phyloP scores from a whole-genome alignment of 2,797 vertebrate species.

The Phrynocephalus guinanensis region DNA sequence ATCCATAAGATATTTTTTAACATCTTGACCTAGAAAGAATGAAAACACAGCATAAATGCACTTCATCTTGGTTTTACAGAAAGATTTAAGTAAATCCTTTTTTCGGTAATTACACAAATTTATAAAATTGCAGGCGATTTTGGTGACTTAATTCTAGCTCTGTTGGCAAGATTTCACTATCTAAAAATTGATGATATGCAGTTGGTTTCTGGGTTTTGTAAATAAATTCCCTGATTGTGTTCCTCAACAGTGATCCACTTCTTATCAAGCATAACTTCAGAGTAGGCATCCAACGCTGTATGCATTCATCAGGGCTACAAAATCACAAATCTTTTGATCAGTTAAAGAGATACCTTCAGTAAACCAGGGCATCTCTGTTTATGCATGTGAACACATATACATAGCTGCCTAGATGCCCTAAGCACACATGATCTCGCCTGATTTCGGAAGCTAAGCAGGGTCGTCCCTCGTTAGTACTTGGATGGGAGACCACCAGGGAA shows the following conservation, averaged over 20 bases:
- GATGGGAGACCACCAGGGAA: too few species aligned
- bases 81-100: slow-evolving; percentile 9
- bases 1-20: slow-evolving; percentile 92
- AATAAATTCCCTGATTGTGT: not conserved
- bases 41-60: slow-evolving; percentile 59
- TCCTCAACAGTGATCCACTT: not conserved
- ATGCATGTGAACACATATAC: not conserved
- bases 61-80: not conserved
- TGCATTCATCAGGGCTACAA: not conserved
- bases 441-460: too few species aligned
- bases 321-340: not conserved
- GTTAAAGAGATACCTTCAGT: not conserved
- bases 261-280: not conserved
- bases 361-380: not conserved
- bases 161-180: not conserved
- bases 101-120: slow-evolving; percentile 8
- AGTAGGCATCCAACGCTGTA: not conserved
- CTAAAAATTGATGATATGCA: not conserved
- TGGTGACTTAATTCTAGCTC: not conserved
- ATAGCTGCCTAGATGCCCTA: too few species aligned
- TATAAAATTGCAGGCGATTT: slow-evolving; percentile 1
- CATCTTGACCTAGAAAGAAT: slow-evolving; percentile 88
- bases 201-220: not conserved
- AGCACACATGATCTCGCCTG: too few species aligned
- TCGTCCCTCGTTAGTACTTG: too few species aligned